Evolutionary conservation across 1,140 invertebrate species (phyloP).

Genomic region (Musca domestica): DNA sequence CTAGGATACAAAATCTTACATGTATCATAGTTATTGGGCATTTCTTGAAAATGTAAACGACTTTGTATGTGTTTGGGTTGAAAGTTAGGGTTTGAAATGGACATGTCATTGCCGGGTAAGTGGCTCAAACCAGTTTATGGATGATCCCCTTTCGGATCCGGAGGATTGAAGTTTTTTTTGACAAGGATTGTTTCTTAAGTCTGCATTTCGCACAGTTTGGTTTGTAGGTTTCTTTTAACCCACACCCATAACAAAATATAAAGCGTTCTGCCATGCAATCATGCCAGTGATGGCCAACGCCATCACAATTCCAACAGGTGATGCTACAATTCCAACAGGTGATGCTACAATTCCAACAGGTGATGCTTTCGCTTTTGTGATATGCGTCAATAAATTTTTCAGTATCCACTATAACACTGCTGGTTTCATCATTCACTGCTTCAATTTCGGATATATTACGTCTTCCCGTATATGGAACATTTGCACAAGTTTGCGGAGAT

Average conservation of each 20-base stretch:
- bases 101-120: not conserved
- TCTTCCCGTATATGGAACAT: no score
- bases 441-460: no score
- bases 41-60: not conserved
- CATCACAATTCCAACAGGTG: conserved; percentile 12
- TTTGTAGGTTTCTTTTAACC: not conserved
- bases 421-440: no score
- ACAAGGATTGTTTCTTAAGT: not conserved
- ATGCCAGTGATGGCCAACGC: conserved; percentile 6
- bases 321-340: not conserved
- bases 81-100: not conserved
- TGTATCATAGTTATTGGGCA: not conserved
- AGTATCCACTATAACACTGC: no score
- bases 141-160: not conserved
- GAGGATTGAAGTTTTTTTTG: not conserved
- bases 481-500: no score
- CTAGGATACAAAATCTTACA: not conserved
- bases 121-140: not conserved
- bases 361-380: not conserved
- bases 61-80: not conserved
- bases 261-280: conserved; percentile 1
- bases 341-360: not conserved
- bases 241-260: conserved; percentile 17
- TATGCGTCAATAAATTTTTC: no score
- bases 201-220: not conserved